phyloP scores from a whole-genome alignment of 2,888 invertebrate genomes.

The Timandra comae region DNA sequence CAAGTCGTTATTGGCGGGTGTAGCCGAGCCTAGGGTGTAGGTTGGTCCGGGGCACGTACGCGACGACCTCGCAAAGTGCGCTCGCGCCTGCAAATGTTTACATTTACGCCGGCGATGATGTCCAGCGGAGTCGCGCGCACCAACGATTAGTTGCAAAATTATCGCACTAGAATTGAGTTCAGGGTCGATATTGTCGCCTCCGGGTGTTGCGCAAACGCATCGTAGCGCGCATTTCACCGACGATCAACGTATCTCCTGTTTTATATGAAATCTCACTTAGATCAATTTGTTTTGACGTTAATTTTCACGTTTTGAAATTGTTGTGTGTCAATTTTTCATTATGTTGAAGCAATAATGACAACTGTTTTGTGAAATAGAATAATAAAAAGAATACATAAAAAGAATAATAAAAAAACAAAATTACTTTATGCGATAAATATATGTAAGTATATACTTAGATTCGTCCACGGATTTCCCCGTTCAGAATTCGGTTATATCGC shows the following conservation, averaged over 20 bases:
- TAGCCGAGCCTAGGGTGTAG: conserved; percentile 17
- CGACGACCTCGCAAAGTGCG: conserved; percentile 60
- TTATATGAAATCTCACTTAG: neutral
- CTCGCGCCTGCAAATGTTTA: conserved; percentile 73
- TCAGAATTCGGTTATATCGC: too few relatives aligned
- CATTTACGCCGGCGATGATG: conserved; percentile 65
- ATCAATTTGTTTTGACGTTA: too few relatives aligned
- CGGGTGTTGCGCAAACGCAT: conserved; percentile 64
- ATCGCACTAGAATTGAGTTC: conserved; percentile 70
- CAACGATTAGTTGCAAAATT: conserved; percentile 73
- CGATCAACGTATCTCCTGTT: conserved; percentile 25
- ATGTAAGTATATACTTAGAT: too few relatives aligned
- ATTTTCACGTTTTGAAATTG: too few relatives aligned
- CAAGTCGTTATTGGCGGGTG: conserved; percentile 26
- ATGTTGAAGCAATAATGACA: too few relatives aligned
- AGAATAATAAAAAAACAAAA: conserved; percentile 2
- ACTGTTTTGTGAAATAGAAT: too few relatives aligned
- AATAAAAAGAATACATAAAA: too few relatives aligned
- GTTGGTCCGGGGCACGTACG: conserved; percentile 66
- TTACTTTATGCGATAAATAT: too few relatives aligned
- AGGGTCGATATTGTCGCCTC: conserved; percentile 69
- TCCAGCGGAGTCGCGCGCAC: conserved; percentile 47
- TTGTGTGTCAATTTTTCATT: too few relatives aligned
- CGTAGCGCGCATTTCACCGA: conserved; percentile 34
- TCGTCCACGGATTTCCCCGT: too few relatives aligned